Evolutionary conservation across 2,888 invertebrate genomes (phyloP), one percentile per base, ranked within the genome.

Genomic region (Galeruca laticollis): DNA sequence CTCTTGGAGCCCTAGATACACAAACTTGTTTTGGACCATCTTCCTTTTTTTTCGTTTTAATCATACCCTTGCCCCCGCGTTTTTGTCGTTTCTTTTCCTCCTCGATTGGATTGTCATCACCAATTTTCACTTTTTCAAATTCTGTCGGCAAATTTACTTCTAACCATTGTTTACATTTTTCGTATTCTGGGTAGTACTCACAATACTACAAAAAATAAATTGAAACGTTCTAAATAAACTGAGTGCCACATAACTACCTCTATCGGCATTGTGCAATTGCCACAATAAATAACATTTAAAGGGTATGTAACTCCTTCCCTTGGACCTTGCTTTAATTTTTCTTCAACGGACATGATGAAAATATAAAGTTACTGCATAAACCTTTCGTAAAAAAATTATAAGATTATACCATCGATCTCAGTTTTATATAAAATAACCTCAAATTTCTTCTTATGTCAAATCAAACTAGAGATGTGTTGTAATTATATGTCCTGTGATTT

Each of bases 181-280:
- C 98, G 84, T 96, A 96, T 85, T 97, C 97, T 10, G 98, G 98
- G 86, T 98, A 97, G 86, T 95, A 98, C 88, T 99, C 98, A 86
- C 99, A 99, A 85, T 98, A 99, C 94, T 96, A 83, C 47, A 18
- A 85, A 82, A 68, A 68, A 74, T 59, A 18, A 20, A 33, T 9
- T 20, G 11, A 43, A 20, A 61, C 11, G n/a, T 21, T 43, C 1
- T 10, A 18, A 26, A 11, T 49, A 33, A 60, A 54, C 5, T 18
- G 21, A 31, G 47, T 15, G 15, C 15, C 57, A 37, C 33, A 21
- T 18, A 51, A 15, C 20, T 86, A 92, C 93, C 89, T 97, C 96
- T 83, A 96, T 93, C n/a, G 96, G 96, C 91, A 96, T 93, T 72
- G 94, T 92, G 87, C 97, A 97, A 85, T 96, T 96, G 56, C 97